Conservation (phyloP, 1,140 invertebrate species). For the Xylocopa sonorina region DNA sequence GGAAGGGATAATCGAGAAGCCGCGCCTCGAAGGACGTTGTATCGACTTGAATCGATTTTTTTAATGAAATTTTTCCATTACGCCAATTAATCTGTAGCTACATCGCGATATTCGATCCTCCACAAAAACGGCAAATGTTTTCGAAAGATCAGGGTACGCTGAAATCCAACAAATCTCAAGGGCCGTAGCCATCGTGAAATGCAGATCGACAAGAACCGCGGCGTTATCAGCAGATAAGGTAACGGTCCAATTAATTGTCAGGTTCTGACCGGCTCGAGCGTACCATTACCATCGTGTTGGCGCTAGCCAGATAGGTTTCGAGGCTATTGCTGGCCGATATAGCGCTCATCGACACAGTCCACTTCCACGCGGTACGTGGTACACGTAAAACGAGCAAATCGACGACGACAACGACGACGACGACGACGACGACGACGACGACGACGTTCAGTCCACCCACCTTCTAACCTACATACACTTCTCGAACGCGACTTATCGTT, state of each 20-base stretch:
- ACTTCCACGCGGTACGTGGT: slow-evolving; percentile 3
- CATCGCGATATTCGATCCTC: no score
- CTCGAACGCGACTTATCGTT: slow-evolving; percentile 39
- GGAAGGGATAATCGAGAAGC: no score
- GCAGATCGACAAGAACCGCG: slow-evolving; percentile 34
- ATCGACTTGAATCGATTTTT: no score
- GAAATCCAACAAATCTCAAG: no score
- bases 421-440: slow-evolving; percentile 22
- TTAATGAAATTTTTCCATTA: no score
- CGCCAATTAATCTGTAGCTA: no score
- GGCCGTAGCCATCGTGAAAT: no score
- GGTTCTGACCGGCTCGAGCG: slow-evolving; percentile 25
- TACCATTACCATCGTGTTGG: slow-evolving; percentile 37
- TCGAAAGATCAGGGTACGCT: no score
- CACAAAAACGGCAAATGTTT: no score
- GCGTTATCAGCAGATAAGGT: slow-evolving; percentile 57
- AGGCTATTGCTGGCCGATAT: not conserved
- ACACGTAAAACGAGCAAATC: slow-evolving; percentile 30
- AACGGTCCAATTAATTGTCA: slow-evolving; percentile 56
- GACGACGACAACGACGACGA: slow-evolving; percentile 31
- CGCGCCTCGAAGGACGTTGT: no score
- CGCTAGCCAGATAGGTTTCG: not conserved
- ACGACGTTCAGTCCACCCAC: slow-evolving; percentile 65
- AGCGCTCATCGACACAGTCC: slow-evolving; percentile 5
- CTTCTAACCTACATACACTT: slow-evolving; percentile 70